Evolutionary conservation across 2,888 invertebrate species (phyloP).

Genomic region (Drosophila gaucha): DNA sequence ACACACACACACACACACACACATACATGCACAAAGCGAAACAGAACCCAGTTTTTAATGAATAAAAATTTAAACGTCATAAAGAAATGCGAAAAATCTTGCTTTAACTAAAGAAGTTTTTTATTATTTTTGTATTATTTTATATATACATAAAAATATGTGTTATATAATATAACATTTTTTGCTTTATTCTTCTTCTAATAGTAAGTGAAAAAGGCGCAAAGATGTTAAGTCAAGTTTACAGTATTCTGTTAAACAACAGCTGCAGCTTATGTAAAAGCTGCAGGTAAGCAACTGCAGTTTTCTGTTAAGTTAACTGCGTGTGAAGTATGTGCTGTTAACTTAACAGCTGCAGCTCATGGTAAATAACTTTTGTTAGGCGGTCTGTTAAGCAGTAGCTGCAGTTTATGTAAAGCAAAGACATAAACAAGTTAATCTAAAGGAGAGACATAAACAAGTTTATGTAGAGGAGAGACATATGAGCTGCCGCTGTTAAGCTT

Average conservation of each 20-base stretch:
- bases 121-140: background rate
- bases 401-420: no score
- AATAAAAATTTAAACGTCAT: slow-evolving; percentile 68
- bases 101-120: background rate
- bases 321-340: background rate
- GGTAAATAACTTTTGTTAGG: background rate
- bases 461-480: no score
- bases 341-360: background rate
- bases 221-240: background rate
- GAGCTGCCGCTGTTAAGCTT: no score
- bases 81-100: slow-evolving; percentile 5
- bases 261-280: background rate
- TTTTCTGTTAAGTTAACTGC: no score
- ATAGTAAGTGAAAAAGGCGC: no score
- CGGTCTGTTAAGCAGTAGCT: no score
- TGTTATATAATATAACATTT: no score
- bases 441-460: no score
- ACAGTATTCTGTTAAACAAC: background rate
- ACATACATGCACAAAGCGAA: slow-evolving; percentile 38
- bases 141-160: no score
- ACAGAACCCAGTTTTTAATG: slow-evolving; percentile 56
- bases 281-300: no score
- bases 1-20: slow-evolving; percentile 14
- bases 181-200: background rate
- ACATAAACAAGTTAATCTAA: no score